Percentiles rank a stretch among this genome's conserved stretches.
phyloP scores from a whole-genome alignment of 2,888 invertebrate genomes.

The Nemotelus pantherinus region DNA sequence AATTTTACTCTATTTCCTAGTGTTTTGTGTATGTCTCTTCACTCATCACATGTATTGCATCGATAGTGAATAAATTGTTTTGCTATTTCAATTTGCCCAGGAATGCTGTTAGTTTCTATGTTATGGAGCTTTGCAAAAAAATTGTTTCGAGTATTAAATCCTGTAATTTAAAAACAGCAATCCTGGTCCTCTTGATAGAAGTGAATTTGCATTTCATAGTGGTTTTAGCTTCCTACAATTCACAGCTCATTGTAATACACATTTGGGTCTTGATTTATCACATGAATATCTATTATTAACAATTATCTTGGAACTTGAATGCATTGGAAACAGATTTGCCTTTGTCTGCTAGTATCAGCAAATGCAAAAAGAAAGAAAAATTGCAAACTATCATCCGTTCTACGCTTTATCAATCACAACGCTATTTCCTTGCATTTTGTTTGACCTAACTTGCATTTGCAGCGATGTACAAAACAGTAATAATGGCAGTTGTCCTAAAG shows the following conservation, averaged over 20 bases:
- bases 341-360: neutral
- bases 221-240: neutral
- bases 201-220: too few species aligned
- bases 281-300: constrained; percentile 14
- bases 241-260: constrained; percentile 8
- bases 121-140: too few species aligned
- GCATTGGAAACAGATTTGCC: neutral
- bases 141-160: too few species aligned
- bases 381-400: constrained; percentile 36
- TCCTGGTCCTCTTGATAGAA: too few species aligned
- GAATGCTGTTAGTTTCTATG: neutral
- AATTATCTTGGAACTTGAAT: neutral
- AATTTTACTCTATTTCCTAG: constrained; percentile 12
- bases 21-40: constrained; percentile 24
- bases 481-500: constrained; percentile 61
- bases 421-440: constrained; percentile 46
- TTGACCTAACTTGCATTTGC: constrained; percentile 53
- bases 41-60: neutral
- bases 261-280: constrained; percentile 6
- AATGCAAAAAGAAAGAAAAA: constrained; percentile 34
- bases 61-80: neutral
- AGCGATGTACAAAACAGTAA: constrained; percentile 65
- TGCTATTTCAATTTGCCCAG: constrained; percentile 8
- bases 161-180: too few species aligned
- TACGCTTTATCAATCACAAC: constrained; percentile 31